Conservation (phyloP, 2,888 invertebrate genomes). For the Drosophila ezoana region DNA sequence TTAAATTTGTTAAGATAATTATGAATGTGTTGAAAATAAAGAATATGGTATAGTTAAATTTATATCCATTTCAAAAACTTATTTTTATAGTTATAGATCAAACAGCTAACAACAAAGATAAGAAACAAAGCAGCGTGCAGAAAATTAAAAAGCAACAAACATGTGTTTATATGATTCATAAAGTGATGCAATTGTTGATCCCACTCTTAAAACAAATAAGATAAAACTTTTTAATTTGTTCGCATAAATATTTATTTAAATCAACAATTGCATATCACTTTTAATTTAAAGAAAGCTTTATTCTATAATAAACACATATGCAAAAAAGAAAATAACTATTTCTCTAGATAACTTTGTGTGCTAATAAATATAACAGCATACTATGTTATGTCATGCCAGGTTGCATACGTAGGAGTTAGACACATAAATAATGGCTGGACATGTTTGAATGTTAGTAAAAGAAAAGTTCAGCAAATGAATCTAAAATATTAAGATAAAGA, state of each 20-base stretch:
- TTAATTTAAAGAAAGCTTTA: conserved; percentile 1
- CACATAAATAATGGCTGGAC: conserved; percentile 32
- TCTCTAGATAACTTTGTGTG: neutral
- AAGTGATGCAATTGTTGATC: conserved; percentile 4
- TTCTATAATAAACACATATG: neutral
- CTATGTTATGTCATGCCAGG: conserved; percentile 27
- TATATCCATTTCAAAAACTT: conserved; percentile 25
- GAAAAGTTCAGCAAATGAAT: conserved; percentile 35
- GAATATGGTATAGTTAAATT: conserved; percentile 64
- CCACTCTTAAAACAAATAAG: neutral
- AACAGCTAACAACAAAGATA: conserved; percentile 2
- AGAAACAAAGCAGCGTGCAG: conserved; percentile 19
- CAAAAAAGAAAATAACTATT: neutral
- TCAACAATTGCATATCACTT: conserved; percentile 17
- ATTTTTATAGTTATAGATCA: conserved; percentile 13
- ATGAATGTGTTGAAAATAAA: conserved; percentile 62
- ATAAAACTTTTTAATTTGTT: neutral
- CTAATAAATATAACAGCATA: conserved; percentile 6
- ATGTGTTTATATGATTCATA: neutral
- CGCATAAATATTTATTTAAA: neutral
- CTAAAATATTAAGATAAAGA: conserved; percentile 48
- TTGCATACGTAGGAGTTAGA: conserved; percentile 15
- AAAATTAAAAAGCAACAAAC: conserved; percentile 6
- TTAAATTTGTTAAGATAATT: conserved; percentile 40
- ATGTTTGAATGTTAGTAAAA: conserved; percentile 41